phyloP scores from a whole-genome alignment of 2,113 vertebrate genomes.

The Fregetta grallaria region DNA sequence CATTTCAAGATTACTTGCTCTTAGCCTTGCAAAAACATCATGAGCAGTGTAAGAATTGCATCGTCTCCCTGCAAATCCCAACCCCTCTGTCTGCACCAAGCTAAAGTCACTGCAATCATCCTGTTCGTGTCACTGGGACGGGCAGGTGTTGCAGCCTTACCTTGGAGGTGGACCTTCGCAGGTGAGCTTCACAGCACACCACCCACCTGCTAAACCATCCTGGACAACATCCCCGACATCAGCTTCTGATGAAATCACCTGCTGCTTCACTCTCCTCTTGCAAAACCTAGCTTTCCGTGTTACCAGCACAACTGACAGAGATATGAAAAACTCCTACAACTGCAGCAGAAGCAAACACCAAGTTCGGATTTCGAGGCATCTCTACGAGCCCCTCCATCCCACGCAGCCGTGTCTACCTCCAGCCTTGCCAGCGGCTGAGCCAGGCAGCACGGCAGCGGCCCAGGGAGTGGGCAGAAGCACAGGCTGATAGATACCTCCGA shows the following conservation, averaged over 20 bases:
- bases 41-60: background rate
- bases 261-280: background rate
- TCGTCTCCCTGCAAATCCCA: background rate
- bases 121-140: rapidly evolving
- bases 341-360: background rate
- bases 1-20: constrained; percentile 55
- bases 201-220: background rate
- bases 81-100: background rate
- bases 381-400: background rate
- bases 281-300: background rate
- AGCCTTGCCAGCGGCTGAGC: background rate
- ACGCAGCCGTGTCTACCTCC: background rate
- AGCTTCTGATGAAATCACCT: background rate
- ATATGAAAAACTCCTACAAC: background rate
- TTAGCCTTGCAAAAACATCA: constrained; percentile 20
- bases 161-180: background rate
- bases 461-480: background rate
- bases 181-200: background rate
- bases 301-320: background rate
- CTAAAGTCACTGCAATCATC: background rate
- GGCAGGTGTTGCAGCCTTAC: background rate
- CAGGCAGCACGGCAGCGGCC: background rate
- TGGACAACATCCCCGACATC: background rate
- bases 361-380: background rate
- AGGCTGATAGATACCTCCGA: background rate